These are phyloP conservation scores for Tylochromis polylepis DNA, from an alignment of 2,113 vertebrate genomes.

Conservation along the genomic window DNA sequence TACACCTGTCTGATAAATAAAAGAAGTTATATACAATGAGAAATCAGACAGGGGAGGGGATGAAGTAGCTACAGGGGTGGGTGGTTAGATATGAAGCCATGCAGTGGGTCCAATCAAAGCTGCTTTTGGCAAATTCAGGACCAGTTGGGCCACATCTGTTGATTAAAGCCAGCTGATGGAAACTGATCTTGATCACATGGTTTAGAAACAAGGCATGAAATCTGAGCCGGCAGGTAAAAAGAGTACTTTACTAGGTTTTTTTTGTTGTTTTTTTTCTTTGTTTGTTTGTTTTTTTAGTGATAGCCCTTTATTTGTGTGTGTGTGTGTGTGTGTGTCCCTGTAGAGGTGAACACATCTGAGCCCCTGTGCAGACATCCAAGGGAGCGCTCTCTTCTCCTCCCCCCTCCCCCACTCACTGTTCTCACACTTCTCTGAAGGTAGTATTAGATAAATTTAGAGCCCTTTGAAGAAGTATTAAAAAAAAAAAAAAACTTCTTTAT, in stretches of 20 bases:
- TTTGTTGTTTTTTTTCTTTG: not conserved
- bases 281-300: not conserved
- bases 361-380: not conserved
- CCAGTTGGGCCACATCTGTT: conserved; percentile 8
- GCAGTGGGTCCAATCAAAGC: not conserved
- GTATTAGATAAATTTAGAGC: conserved; percentile 28
- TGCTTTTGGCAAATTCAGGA: conserved; percentile 19
- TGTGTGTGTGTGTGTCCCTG: not conserved
- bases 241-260: not conserved
- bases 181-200: not conserved
- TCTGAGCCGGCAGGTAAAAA: not conserved
- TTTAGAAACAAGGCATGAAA: not conserved
- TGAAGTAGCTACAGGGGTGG: not conserved
- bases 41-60: not conserved
- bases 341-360: not conserved
- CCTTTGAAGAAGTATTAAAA: conserved; percentile 34
- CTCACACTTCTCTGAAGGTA: conserved; percentile 16
- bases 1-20: conserved; percentile 52
- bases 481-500: conserved; percentile 9
- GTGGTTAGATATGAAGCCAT: conserved; percentile 17
- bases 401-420: not conserved
- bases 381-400: not conserved
- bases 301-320: conserved; percentile 49
- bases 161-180: conserved; percentile 19
- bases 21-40: conserved; percentile 50